phyloP scores from a whole-genome alignment of 2,888 invertebrate genomes.

The Eucera pruinosa region DNA sequence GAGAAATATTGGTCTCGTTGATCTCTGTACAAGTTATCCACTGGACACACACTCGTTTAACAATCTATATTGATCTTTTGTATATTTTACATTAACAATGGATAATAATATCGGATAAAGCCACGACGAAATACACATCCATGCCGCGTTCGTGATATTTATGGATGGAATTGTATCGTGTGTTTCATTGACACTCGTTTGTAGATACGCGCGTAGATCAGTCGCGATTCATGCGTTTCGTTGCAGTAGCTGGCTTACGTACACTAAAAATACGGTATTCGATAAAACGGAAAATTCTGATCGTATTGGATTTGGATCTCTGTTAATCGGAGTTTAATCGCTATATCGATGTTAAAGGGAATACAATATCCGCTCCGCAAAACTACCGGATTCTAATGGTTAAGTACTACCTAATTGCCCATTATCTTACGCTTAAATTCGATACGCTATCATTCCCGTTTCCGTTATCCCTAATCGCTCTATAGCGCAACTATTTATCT shows the following conservation, averaged over 20 bases:
- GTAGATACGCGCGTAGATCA: constrained; percentile 44
- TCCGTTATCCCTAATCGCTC: constrained; percentile 8
- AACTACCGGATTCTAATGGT: constrained; percentile 9
- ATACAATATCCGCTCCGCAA: constrained; percentile 2
- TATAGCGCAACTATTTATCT: constrained; percentile 26
- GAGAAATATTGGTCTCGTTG: background rate
- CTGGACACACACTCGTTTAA: constrained; percentile 42
- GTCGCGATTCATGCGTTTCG: constrained; percentile 55
- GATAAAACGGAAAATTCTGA: background rate
- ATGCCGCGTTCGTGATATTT: constrained; percentile 38
- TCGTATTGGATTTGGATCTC: too few species aligned
- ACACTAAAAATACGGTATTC: constrained; percentile 26
- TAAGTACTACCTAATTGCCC: constrained; percentile 41
- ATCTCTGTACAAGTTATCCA: background rate
- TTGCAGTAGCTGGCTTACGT: constrained; percentile 37
- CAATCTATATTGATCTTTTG: constrained; percentile 59
- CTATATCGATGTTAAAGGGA: constrained; percentile 25
- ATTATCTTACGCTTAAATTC: constrained; percentile 24
- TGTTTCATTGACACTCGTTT: constrained; percentile 6
- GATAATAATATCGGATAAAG: constrained; percentile 54
- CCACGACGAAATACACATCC: constrained; percentile 39
- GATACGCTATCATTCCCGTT: constrained; percentile 7
- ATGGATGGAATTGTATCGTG: constrained; percentile 66
- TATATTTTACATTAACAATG: constrained; percentile 66
- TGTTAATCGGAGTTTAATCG: background rate